Conservation (phyloP, 2,797 vertebrate genomes). For the Cygnus olor region DNA sequence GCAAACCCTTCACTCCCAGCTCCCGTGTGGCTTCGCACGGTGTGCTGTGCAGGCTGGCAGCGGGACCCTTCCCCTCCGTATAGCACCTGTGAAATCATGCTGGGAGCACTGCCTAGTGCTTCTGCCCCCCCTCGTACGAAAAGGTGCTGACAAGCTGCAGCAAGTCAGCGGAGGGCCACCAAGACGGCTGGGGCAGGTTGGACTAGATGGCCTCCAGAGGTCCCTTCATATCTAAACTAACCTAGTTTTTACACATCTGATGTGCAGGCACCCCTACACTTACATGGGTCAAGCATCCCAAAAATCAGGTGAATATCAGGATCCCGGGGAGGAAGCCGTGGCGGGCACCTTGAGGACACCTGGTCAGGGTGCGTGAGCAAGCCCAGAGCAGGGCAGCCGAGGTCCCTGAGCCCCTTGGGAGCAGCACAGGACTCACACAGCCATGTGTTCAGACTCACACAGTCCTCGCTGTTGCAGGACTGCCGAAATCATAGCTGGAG, state of each 20-base stretch:
- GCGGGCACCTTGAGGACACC: background rate
- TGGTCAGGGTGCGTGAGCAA: background rate
- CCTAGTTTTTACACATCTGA: background rate
- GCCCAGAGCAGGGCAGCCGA: no score
- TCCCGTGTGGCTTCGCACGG: background rate
- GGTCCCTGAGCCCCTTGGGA: no score
- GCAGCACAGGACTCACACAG: background rate
- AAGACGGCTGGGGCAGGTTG: rapidly evolving
- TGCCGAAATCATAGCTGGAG: background rate
- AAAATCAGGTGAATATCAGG: background rate
- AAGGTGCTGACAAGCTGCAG: background rate
- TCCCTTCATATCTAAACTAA: background rate
- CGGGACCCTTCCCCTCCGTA: background rate
- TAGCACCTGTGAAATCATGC: background rate
- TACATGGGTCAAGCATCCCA: rapidly evolving
- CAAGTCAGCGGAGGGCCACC: background rate
- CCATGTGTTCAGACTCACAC: no score
- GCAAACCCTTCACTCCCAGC: background rate
- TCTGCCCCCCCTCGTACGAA: rapidly evolving
- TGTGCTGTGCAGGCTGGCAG: background rate
- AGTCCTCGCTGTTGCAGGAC: background rate
- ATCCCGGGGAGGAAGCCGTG: background rate
- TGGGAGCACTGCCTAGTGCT: background rate
- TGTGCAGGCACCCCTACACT: background rate
- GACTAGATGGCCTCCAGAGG: background rate